Percentiles rank a stretch among this genome's conserved stretches.
These are phyloP conservation scores for Cottoperca gobio DNA, from an alignment of 2,797 vertebrate species.

Conservation along the genomic window DNA sequence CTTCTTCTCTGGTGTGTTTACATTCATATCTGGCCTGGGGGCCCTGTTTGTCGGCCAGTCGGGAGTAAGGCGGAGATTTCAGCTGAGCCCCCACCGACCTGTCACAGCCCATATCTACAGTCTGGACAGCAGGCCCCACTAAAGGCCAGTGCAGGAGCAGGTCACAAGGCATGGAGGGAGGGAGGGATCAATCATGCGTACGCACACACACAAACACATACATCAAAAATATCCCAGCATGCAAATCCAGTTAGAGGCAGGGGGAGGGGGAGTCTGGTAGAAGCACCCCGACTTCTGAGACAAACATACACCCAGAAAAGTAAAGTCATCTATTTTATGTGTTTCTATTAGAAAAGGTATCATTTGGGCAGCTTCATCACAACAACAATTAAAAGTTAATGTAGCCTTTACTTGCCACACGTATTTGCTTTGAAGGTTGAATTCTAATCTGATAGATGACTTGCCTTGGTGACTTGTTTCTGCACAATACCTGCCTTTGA, in stretches of 20 bases:
- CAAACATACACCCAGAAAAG: neutral
- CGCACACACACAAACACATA: neutral
- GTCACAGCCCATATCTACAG: slow-evolving; percentile 36
- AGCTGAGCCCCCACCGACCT: slow-evolving; percentile 24
- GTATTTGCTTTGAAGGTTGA: slow-evolving; percentile 61
- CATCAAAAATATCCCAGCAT: neutral
- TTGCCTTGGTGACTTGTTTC: slow-evolving; percentile 43
- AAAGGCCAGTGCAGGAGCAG: slow-evolving; percentile 18
- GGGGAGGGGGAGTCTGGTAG: too few relatives aligned
- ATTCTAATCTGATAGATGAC: slow-evolving; percentile 32
- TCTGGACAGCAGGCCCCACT: slow-evolving; percentile 11
- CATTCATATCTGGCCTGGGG: slow-evolving; percentile 37
- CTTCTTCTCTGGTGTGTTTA: slow-evolving; percentile 51
- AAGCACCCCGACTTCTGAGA: neutral
- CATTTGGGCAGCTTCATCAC: slow-evolving; percentile 31
- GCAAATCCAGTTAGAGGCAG: neutral
- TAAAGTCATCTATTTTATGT: neutral
- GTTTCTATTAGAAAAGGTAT: slow-evolving; percentile 39
- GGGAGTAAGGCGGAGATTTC: slow-evolving; percentile 39
- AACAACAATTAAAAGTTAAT: slow-evolving; percentile 67
- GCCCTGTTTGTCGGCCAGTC: slow-evolving; percentile 44
- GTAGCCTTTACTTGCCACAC: slow-evolving; percentile 30
- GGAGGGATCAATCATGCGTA: slow-evolving; percentile 12
- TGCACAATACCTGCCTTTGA: slow-evolving; percentile 55
- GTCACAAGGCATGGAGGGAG: neutral